Evolutionary conservation across 2,888 invertebrate genomes (phyloP).

Genomic region (Drosophila setosimentum): DNA sequence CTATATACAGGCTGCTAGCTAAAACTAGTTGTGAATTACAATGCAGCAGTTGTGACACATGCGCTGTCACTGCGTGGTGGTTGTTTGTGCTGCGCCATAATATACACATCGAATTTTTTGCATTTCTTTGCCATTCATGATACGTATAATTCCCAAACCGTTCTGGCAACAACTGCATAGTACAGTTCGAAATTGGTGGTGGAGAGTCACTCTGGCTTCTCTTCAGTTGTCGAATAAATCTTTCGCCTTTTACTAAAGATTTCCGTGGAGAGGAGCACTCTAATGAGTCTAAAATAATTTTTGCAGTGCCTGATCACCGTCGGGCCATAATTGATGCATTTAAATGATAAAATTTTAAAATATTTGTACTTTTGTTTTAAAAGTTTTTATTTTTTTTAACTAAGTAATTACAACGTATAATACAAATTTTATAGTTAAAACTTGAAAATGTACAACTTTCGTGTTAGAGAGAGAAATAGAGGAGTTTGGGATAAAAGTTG

Average conservation of each 20-base stretch:
- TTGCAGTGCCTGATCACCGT: slow-evolving; percentile 66
- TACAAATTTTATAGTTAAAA: slow-evolving; percentile 73
- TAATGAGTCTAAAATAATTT: slow-evolving; percentile 88
- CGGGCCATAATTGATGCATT: slow-evolving; percentile 54
- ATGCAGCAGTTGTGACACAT: not conserved
- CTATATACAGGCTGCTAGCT: not conserved
- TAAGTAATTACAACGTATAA: slow-evolving; percentile 79
- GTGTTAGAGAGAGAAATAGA: slow-evolving; percentile 3
- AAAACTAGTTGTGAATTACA: slow-evolving; percentile 43
- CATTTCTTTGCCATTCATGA: not conserved
- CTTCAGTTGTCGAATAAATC: slow-evolving; percentile 89
- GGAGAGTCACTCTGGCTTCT: slow-evolving; percentile 87
- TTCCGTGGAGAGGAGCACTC: slow-evolving; percentile 91
- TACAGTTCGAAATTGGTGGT: accelerated
- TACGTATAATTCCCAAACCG: slow-evolving; percentile 53
- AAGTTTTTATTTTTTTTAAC: slow-evolving; percentile 69
- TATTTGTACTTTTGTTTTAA: slow-evolving; percentile 5
- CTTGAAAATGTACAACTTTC: slow-evolving; percentile 69
- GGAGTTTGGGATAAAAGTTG: not conserved
- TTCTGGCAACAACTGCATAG: slow-evolving; percentile 19
- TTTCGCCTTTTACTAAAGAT: slow-evolving; percentile 93
- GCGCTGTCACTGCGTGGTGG: slow-evolving; percentile 35
- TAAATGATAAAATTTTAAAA: accelerated
- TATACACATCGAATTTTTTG: slow-evolving; percentile 4
- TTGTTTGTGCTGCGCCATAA: slow-evolving; percentile 14